Base-by-base conservation (phyloP, 1,140 invertebrate genomes). In the Phortica variegata region DNA sequence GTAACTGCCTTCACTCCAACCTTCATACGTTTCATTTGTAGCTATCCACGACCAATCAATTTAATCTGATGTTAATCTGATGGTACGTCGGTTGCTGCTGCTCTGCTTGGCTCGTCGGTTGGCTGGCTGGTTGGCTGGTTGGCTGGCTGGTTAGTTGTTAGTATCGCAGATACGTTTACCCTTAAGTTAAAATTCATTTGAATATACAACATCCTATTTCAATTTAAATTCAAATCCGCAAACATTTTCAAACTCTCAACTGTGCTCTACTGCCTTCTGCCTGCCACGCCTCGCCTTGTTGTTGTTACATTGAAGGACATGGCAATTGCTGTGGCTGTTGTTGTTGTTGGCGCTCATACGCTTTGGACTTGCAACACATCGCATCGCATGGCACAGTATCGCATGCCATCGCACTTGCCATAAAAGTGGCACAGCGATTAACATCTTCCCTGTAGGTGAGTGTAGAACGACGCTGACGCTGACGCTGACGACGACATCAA, bases 221-320 rank as follows among this genome's bases (percentile, higher is more conserved):
- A 73, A 73, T 73, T 73, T 73, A 73, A 70, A 73, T 73, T 73
- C 70, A 73, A 73, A 73, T 73, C 65, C 65, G 62, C 70, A 70
- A 70, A 73, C 65, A 70, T 70, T 58, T 55, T 55, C 61, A 56
- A 40, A 15, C 26, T 68, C 60, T 47, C 56, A 52, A 59, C 60
- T 66, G 51, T 48, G 58, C 4, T 17, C 37, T 32, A 32, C 26
- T 29, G 10, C 43, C 43, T 37, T 49, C 13, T 39, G 23, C 44
- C 38, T 23, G 23, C 18, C 18, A 8, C 29, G 29, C 29, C 41
- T 49, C 37, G 33, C 33, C 44, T 18, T 34, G 43, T 44, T 20
- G 15, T 32, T 32, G 29, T 42, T 49, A n/a, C n/a, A n/a, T n/a
- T n/a, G n/a, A n/a, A n/a, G n/a, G n/a, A n/a, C n/a, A n/a, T n/a